phyloP scores from a whole-genome alignment of 2,888 invertebrate species.

The Amblyjoppa proteus region DNA sequence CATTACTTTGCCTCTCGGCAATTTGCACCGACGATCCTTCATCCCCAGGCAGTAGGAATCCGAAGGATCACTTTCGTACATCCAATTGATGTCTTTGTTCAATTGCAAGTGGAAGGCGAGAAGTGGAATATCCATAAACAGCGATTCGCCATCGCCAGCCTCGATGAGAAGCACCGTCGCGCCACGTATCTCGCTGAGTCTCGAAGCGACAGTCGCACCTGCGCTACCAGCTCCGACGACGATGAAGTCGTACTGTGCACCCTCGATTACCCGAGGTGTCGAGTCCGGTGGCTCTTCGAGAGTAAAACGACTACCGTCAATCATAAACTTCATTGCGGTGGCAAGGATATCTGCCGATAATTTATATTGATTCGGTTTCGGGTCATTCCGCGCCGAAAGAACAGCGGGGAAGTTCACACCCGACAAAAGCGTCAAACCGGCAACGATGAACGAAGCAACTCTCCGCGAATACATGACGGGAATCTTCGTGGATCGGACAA shows the following conservation, averaged over 20 bases:
- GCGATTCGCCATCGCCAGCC: conserved; percentile 90
- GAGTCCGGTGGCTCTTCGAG: conserved; percentile 86
- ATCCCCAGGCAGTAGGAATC: conserved; percentile 89
- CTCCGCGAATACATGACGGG: not conserved
- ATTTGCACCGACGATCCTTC: conserved; percentile 91
- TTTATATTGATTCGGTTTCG: not conserved
- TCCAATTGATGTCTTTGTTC: conserved; percentile 89
- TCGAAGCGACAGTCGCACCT: conserved; percentile 91
- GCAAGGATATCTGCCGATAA: conserved; percentile 27
- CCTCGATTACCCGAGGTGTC: conserved; percentile 81
- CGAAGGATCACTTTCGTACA: conserved; percentile 89
- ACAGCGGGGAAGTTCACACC: not conserved
- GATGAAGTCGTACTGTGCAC: conserved; percentile 91
- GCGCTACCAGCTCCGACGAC: conserved; percentile 93
- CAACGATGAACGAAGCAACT: not conserved
- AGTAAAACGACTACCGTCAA: conserved; percentile 86
- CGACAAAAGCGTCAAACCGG: not conserved
- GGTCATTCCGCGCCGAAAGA: not conserved
- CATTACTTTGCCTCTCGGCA: conserved; percentile 87
- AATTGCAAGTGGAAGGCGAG: conserved; percentile 91
- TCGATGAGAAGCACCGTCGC: conserved; percentile 91
- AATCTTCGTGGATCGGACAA: not conserved
- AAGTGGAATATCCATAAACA: conserved; percentile 91
- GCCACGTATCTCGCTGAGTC: conserved; percentile 89
- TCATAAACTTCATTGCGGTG: conserved; percentile 85